Percentiles rank a stretch among this genome's conserved stretches.
phyloP scores from a whole-genome alignment of 2,797 vertebrate species.

The Chaunax sp. region DNA sequence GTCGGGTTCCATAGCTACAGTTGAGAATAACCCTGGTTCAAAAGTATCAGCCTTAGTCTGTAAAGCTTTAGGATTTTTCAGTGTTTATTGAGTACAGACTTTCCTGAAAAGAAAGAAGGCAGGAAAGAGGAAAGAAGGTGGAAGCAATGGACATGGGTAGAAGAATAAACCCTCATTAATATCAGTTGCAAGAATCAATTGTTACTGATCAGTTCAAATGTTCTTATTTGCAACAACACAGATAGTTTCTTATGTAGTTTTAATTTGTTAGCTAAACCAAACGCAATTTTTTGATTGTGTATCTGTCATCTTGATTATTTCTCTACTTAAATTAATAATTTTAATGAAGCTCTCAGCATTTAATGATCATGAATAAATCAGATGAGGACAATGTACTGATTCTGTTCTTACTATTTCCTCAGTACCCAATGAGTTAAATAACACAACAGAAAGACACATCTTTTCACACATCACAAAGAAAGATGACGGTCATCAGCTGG shows the following conservation, averaged over 20 bases:
- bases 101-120: too few species aligned
- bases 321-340: conserved; percentile 15
- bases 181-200: conserved; percentile 7
- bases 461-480: conserved; percentile 50
- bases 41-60: neutral
- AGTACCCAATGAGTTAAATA: conserved; percentile 47
- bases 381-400: neutral
- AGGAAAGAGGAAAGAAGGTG: neutral
- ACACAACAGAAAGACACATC: conserved; percentile 38
- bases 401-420: too few species aligned
- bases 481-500: conserved; percentile 61
- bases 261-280: too few species aligned
- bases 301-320: conserved; percentile 20
- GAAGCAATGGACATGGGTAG: neutral
- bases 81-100: too few species aligned
- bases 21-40: too few species aligned
- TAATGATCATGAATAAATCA: too few species aligned
- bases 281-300: too few species aligned
- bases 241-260: too few species aligned
- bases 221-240: neutral
- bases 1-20: too few species aligned
- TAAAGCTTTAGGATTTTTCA: neutral
- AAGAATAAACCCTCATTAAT: neutral
- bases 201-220: neutral
- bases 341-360: conserved; percentile 22